Evolutionary conservation across 2,797 vertebrate genomes (phyloP).

Genomic region (Mus minutoides): DNA sequence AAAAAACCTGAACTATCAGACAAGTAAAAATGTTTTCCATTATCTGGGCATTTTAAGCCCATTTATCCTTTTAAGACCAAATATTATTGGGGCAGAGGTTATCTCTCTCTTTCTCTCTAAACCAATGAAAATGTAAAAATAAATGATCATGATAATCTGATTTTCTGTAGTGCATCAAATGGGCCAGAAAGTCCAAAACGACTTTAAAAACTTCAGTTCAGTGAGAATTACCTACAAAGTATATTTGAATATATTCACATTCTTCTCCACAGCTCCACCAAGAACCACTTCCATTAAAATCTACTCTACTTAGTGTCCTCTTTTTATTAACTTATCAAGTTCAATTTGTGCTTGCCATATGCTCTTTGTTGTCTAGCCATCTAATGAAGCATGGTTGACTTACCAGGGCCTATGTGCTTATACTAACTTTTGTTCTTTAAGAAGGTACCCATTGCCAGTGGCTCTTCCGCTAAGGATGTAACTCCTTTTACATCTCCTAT

Average conservation of each 20-base stretch:
- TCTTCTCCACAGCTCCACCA: neutral
- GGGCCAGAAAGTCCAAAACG: neutral
- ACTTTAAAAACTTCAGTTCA: neutral
- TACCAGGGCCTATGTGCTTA: neutral
- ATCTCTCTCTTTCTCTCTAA: neutral
- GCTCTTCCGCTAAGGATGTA: neutral
- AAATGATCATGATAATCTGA: neutral
- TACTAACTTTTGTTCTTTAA: neutral
- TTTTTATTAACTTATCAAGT: neutral
- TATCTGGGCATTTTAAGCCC: neutral
- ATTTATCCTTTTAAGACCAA: slow-evolving; percentile 30
- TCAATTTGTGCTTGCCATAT: neutral
- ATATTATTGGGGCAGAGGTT: neutral
- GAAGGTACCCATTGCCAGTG: no score
- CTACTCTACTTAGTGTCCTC: accelerated
- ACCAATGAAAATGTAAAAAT: neutral
- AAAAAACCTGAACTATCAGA: neutral
- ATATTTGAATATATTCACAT: neutral
- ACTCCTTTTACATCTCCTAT: neutral
- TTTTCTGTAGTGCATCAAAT: neutral
- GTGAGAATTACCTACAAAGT: neutral
- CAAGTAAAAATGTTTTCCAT: slow-evolving; percentile 28
- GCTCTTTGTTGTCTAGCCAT: no score
- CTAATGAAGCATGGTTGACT: neutral
- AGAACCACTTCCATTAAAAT: neutral